Base-by-base conservation (phyloP, 2,888 invertebrate genomes). In the Polydesmus complanatus region DNA sequence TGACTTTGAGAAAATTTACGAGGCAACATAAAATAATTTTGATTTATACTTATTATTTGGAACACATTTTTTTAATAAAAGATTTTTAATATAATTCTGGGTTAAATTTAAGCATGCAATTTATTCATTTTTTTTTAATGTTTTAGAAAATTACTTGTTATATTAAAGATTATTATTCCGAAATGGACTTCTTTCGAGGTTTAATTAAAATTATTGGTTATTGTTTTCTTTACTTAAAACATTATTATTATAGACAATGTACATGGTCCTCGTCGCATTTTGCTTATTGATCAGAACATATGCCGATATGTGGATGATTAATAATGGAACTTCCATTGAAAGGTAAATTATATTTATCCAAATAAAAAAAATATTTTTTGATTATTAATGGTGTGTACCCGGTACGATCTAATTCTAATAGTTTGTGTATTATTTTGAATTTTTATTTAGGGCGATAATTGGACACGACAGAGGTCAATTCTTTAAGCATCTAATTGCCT, bases 281-380 rank as follows among this genome's bases (percentile, higher is more conserved):
- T 83, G 92, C 2, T 78, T 98, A 51, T 80, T 95, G 23, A 84
- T 88, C 1, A 80, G 96, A 67, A 95, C 97, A 0, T 80, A 93
- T 67, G 95, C 95, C 71, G 98, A 98, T 75, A 81, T 98, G 58
- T 98, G 95, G 94, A 84, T 97, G 79, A 98, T 98, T 68, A 87
- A 90, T 70, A 91, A 88, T 72, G 88, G 90, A 14, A 97, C 97
- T 1, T 80, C 87, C 60, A 84, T 97, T 68, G 97, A 97, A 79
- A 90, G 88, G 88, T 67, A 25, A 14, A 50, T 1, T 21, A 48
- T 57, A 21, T 19, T 47, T 21, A 54, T 37, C 5, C 5, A 14
- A 37, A 37, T 37, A 37, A n/a, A n/a, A n/a, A n/a, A n/a, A n/a
- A n/a, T n/a, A n/a, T n/a, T n/a, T n/a, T n/a, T n/a, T n/a, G n/a